phyloP scores from a whole-genome alignment of 2,797 vertebrate species.

The Apodemus agrarius region DNA sequence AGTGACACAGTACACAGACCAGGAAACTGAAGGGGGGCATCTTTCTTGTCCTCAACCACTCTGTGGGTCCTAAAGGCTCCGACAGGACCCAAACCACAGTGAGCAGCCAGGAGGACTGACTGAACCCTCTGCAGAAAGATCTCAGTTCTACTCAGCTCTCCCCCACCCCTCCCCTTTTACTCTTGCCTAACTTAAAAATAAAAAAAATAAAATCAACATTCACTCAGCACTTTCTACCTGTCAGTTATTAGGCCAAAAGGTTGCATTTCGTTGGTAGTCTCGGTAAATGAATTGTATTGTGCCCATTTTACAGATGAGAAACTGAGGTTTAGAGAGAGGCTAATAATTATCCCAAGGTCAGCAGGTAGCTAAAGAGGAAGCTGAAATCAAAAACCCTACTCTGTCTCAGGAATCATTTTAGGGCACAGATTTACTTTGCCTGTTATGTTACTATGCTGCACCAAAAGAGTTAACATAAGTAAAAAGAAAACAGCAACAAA shows the following conservation, averaged over 20 bases:
- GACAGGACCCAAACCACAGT: too few species aligned
- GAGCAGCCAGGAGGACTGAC: neutral
- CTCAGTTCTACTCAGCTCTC: rapidly evolving
- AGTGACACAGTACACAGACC: too few species aligned
- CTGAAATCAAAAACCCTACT: neutral
- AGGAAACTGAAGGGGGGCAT: too few species aligned
- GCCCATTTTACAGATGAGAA: neutral
- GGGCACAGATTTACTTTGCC: neutral
- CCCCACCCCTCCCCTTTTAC: neutral
- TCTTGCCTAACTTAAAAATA: neutral
- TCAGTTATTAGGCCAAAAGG: neutral
- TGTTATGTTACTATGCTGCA: slow-evolving; percentile 19
- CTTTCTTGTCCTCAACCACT: neutral
- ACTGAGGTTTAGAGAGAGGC: neutral
- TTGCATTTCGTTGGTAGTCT: neutral
- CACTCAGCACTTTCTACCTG: neutral
- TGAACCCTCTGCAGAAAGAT: rapidly evolving
- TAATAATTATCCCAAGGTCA: neutral
- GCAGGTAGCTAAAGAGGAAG: neutral
- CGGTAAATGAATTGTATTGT: neutral
- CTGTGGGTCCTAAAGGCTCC: neutral
- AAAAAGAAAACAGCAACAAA: neutral
- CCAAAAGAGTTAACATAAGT: neutral
- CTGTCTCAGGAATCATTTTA: slow-evolving; percentile 15
- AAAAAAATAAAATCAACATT: neutral